A percentile compares a stretch with the other conserved stretches of the same genome.
These are phyloP conservation scores for Rhinatrema bivittatum DNA, from an alignment of 2,797 vertebrate species.

Conservation along the genomic window DNA sequence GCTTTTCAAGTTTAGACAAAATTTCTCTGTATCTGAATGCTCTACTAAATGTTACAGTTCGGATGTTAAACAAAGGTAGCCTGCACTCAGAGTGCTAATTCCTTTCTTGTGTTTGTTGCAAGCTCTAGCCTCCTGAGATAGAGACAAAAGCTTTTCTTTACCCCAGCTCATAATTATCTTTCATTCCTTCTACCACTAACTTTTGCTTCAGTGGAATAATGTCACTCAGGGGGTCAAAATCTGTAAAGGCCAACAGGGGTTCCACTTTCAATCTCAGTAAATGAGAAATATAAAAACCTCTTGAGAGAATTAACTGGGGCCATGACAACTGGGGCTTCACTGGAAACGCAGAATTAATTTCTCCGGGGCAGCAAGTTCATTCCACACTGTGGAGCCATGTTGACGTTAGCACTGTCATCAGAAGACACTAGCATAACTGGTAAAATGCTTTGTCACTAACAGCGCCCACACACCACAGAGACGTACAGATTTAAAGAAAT, in stretches of 20 bases:
- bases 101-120: slow-evolving; percentile 36
- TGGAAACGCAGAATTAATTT: too few species aligned
- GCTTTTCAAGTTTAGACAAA: too few species aligned
- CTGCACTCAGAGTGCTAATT: slow-evolving; percentile 39
- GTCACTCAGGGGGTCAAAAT: slow-evolving; percentile 33
- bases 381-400: too few species aligned
- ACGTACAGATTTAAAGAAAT: too few species aligned
- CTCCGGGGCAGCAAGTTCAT: too few species aligned
- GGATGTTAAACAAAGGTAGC: slow-evolving; percentile 14
- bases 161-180: slow-evolving; percentile 33
- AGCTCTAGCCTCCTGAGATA: slow-evolving; percentile 26
- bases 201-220: slow-evolving; percentile 39
- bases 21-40: too few species aligned
- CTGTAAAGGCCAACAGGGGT: slow-evolving; percentile 36
- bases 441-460: too few species aligned
- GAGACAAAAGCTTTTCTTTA: slow-evolving; percentile 43
- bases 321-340: slow-evolving; percentile 27
- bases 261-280: slow-evolving; percentile 29
- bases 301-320: slow-evolving; percentile 29
- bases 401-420: too few species aligned
- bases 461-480: too few species aligned
- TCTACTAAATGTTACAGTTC: slow-evolving; percentile 28
- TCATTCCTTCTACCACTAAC: slow-evolving; percentile 37
- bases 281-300: slow-evolving; percentile 33
- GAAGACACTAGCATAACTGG: too few species aligned